These are phyloP conservation scores for Cybosia mesomella DNA, from an alignment of 2,888 invertebrate genomes.

Conservation along the genomic window DNA sequence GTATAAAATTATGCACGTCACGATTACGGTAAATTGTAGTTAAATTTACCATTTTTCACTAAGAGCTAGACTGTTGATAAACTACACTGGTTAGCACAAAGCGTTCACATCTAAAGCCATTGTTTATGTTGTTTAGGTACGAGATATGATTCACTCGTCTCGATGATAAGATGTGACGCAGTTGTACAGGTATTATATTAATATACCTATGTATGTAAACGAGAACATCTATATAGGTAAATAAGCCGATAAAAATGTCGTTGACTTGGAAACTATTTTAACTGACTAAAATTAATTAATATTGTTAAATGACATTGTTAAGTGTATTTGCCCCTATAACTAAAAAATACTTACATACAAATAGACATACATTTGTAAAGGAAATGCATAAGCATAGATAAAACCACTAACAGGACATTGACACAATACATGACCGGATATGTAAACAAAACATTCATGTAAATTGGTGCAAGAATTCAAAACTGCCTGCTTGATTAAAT, in stretches of 20 bases:
- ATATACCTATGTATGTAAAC: conserved; percentile 20
- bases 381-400: conserved; percentile 25
- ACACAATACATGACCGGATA: conserved; percentile 45
- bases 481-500: conserved; percentile 40
- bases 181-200: conserved; percentile 39
- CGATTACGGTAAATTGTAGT: conserved; percentile 18
- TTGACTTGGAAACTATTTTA: conserved; percentile 6
- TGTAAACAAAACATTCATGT: conserved; percentile 59
- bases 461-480: conserved; percentile 33
- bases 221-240: not conserved
- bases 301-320: not conserved
- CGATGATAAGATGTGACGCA: conserved; percentile 60
- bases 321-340: not conserved
- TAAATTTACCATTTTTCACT: conserved; percentile 17
- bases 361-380: not conserved
- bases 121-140: conserved; percentile 52
- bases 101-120: conserved; percentile 36
- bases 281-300: not conserved
- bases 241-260: not conserved
- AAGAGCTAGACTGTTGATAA: conserved; percentile 9
- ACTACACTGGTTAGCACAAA: conserved; percentile 39
- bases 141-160: conserved; percentile 58
- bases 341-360: not conserved
- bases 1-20: conserved; percentile 18
- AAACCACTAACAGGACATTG: conserved; percentile 50